phyloP scores from a whole-genome alignment of 2,113 vertebrate species.

The Coryphaenoides rupestris region DNA sequence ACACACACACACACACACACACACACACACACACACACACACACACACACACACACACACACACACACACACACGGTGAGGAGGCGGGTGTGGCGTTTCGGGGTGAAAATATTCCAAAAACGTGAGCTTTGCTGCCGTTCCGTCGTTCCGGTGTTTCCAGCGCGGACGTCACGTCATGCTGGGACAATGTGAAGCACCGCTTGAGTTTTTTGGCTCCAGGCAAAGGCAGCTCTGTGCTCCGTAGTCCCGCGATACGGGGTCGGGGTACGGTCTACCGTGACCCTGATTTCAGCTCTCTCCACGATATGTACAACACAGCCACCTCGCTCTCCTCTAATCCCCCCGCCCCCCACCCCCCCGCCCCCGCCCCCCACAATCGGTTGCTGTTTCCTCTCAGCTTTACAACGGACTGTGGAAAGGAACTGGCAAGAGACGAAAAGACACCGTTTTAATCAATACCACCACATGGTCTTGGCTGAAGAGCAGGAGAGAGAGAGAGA shows the following conservation, averaged over 20 bases:
- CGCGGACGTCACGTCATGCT: conserved; percentile 16
- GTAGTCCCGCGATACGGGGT: conserved; percentile 28
- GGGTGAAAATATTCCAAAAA: conserved; percentile 35
- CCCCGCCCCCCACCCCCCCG: conserved; percentile 23
- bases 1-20: too few relatives aligned
- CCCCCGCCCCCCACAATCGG: conserved; percentile 10
- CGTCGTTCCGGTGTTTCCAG: background rate
- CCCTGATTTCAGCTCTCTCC: conserved; percentile 19
- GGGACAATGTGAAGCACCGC: conserved; percentile 39
- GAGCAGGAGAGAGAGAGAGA: background rate
- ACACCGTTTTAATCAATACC: conserved; percentile 65
- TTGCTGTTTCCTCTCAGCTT: conserved; percentile 47
- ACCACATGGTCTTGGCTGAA: conserved; percentile 52
- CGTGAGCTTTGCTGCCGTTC: conserved; percentile 13
- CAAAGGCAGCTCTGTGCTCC: conserved; percentile 30
- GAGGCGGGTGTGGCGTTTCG: conserved; percentile 14
- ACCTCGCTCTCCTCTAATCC: conserved; percentile 19
- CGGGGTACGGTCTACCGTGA: conserved; percentile 27
- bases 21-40: too few relatives aligned
- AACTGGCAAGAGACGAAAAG: conserved; percentile 60
- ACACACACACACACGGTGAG: too few relatives aligned
- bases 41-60: too few relatives aligned
- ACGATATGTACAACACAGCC: conserved; percentile 32
- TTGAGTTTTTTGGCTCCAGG: conserved; percentile 14
- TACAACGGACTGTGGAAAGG: conserved; percentile 49